These are phyloP conservation scores for Atopsyche davidsoni DNA, from an alignment of 1,140 invertebrate genomes.

Conservation along the genomic window DNA sequence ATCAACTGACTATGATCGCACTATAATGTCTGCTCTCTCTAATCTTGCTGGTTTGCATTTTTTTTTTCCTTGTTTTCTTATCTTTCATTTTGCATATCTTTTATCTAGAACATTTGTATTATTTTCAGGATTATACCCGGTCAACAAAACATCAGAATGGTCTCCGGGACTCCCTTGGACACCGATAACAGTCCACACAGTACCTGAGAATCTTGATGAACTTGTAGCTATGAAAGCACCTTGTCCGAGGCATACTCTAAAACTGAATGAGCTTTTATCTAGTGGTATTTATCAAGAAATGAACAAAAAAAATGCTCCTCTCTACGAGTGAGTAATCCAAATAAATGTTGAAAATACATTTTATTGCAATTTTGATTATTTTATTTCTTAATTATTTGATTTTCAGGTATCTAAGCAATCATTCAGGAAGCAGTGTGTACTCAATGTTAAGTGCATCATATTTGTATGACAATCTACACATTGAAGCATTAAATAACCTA, in stretches of 20 bases:
- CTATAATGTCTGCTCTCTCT: slow-evolving; percentile 80
- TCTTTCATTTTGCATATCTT: slow-evolving; percentile 2
- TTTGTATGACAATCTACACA: slow-evolving; percentile 62
- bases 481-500: slow-evolving; percentile 65
- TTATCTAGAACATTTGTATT: slow-evolving; percentile 28
- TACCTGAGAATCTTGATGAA: slow-evolving; percentile 59
- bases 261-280: slow-evolving; percentile 49
- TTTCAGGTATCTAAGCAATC: slow-evolving; percentile 50
- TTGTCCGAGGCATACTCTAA: slow-evolving; percentile 59
- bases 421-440: slow-evolving; percentile 53
- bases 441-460: slow-evolving; percentile 50
- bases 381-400: slow-evolving; percentile 6
- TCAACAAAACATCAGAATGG: slow-evolving; percentile 57
- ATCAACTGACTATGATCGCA: slow-evolving; percentile 82
- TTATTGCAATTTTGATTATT: not conserved
- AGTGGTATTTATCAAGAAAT: slow-evolving; percentile 54
- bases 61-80: not conserved
- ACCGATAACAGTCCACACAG: slow-evolving; percentile 82
- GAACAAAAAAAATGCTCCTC: slow-evolving; percentile 51
- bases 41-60: slow-evolving; percentile 66
- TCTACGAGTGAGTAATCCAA: slow-evolving; percentile 52
- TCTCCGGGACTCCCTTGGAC: slow-evolving; percentile 71
- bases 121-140: slow-evolving; percentile 58
- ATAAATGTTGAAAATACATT: not conserved
- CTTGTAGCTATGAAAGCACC: slow-evolving; percentile 58